Percentiles rank a stretch among this genome's conserved stretches.
phyloP scores from a whole-genome alignment of 1,140 invertebrate genomes.

The Drosophila mauritiana region DNA sequence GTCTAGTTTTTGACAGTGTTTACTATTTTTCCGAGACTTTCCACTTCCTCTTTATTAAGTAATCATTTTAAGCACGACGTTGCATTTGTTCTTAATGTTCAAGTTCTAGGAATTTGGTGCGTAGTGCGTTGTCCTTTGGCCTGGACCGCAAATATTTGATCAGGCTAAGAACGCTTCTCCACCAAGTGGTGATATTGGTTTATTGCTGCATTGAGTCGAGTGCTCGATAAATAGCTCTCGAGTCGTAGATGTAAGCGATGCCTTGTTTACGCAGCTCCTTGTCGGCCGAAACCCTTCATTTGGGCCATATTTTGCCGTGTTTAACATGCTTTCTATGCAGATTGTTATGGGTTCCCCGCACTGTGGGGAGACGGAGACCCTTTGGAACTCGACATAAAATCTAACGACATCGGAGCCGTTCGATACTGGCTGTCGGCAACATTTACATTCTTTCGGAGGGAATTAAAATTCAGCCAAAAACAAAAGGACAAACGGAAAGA shows the following conservation, averaged over 20 bases:
- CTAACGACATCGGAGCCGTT: conserved; percentile 68
- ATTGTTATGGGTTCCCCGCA: conserved; percentile 20
- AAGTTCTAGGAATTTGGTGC: not conserved
- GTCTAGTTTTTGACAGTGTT: conserved; percentile 56
- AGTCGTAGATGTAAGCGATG: conserved; percentile 50
- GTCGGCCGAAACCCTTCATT: conserved; percentile 31
- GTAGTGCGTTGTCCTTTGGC: conserved; percentile 11
- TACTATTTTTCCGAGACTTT: conserved; percentile 35
- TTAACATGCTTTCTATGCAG: conserved; percentile 58
- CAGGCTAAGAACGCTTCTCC: conserved; percentile 16
- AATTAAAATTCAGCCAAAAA: conserved; percentile 69
- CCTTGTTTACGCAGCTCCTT: conserved; percentile 59
- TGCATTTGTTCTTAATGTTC: conserved; percentile 54
- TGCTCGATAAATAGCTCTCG: conserved; percentile 72
- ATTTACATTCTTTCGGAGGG: conserved; percentile 71
- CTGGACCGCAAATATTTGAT: conserved; percentile 50
- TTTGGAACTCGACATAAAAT: conserved; percentile 52
- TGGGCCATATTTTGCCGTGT: conserved; percentile 42
- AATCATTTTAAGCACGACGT: conserved; percentile 56
- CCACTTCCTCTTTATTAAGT: conserved; percentile 70
- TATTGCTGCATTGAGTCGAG: conserved; percentile 54
- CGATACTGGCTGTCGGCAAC: conserved; percentile 66
- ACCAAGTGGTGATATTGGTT: conserved; percentile 44
- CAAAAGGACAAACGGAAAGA: conserved; percentile 39
- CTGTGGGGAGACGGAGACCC: conserved; percentile 19